Percentiles rank a stretch among this genome's conserved stretches.
These are phyloP conservation scores for Urocynchramus pylzowi DNA, from an alignment of 2,113 vertebrate genomes.

Conservation along the genomic window DNA sequence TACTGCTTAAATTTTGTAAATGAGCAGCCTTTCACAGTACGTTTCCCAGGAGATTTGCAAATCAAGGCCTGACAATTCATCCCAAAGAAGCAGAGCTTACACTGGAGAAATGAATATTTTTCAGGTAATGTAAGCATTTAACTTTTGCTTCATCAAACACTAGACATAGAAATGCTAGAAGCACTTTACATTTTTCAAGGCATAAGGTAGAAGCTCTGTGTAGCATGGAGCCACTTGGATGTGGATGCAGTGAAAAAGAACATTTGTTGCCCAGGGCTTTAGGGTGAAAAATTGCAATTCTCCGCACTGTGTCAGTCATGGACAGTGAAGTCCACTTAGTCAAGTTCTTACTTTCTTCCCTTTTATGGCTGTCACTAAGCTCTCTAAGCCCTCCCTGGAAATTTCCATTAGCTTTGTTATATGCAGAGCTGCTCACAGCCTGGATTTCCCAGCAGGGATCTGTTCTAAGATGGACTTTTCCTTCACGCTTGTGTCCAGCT, in stretches of 20 bases:
- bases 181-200: slow-evolving; percentile 16
- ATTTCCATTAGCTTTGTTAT: slow-evolving; percentile 56
- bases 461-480: background rate
- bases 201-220: background rate
- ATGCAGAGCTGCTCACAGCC: slow-evolving; percentile 13
- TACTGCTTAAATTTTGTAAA: slow-evolving; percentile 31
- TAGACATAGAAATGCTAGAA: slow-evolving; percentile 29
- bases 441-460: slow-evolving; percentile 27
- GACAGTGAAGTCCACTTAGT: slow-evolving; percentile 44
- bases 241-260: background rate
- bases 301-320: slow-evolving; percentile 36
- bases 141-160: slow-evolving; percentile 48
- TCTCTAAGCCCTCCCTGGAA: slow-evolving; percentile 41
- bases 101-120: slow-evolving; percentile 28
- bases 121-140: slow-evolving; percentile 58
- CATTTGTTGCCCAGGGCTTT: slow-evolving; percentile 33
- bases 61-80: slow-evolving; percentile 26
- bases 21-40: slow-evolving; percentile 13
- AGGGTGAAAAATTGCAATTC: slow-evolving; percentile 47
- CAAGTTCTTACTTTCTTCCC: slow-evolving; percentile 37
- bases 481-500: slow-evolving; percentile 25
- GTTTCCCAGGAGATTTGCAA: slow-evolving; percentile 57
- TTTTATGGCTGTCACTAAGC: slow-evolving; percentile 51
- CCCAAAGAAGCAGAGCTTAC: slow-evolving; percentile 22
- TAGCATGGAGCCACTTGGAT: background rate